phyloP scores from a whole-genome alignment of 2,888 invertebrate genomes.

The Coenonympha arcania region DNA sequence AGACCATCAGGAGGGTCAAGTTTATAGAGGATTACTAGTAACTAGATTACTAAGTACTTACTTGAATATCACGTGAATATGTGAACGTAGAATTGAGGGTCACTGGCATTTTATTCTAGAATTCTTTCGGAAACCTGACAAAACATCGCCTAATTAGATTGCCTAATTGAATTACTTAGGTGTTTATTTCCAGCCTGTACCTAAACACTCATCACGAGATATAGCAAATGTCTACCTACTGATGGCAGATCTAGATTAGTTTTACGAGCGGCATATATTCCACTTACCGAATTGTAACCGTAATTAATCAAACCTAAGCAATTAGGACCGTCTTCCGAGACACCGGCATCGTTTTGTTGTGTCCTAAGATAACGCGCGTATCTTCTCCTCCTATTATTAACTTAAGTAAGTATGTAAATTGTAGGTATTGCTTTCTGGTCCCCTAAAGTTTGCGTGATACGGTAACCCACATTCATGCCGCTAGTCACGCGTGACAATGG shows the following conservation, averaged over 20 bases:
- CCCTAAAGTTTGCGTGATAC: slow-evolving; percentile 37
- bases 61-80: no score
- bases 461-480: slow-evolving; percentile 54
- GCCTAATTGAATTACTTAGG: no score
- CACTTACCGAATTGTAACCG: not conserved
- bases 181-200: no score
- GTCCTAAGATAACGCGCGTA: slow-evolving; percentile 14
- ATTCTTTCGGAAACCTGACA: no score
- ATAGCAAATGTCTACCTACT: not conserved
- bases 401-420: not conserved
- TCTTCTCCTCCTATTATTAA: slow-evolving; percentile 2
- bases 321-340: slow-evolving; percentile 6
- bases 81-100: no score
- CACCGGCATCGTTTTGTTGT: slow-evolving; percentile 14
- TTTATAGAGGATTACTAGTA: no score
- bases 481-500: slow-evolving; percentile 58
- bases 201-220: no score
- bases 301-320: slow-evolving; percentile 12
- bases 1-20: no score
- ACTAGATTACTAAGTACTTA: no score
- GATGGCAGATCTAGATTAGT: not conserved
- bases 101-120: no score
- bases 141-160: no score
- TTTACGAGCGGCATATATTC: not conserved
- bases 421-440: slow-evolving; percentile 25